Evolutionary conservation across 2,797 vertebrate species (phyloP).

Genomic region (Loriculus beryllinus): DNA sequence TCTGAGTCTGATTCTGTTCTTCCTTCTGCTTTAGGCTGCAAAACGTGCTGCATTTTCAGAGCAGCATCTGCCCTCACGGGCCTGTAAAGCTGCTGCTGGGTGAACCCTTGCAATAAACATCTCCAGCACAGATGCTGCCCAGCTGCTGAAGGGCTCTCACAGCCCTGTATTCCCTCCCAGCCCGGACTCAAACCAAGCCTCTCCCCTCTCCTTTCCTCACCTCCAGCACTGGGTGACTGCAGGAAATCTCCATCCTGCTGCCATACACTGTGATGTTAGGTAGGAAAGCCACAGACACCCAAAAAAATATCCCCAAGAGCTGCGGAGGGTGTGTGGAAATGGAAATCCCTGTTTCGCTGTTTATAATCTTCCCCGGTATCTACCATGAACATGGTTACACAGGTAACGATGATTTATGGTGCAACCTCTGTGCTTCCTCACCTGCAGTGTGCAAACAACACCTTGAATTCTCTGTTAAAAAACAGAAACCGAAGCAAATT

Average conservation of each 20-base stretch:
- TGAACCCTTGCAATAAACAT: rapidly evolving
- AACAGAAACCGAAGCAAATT: too few species aligned
- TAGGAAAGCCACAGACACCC: too few species aligned
- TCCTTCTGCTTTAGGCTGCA: neutral
- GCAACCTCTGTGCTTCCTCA: neutral
- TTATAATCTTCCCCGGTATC: neutral
- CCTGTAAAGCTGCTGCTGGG: neutral
- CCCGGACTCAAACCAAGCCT: neutral
- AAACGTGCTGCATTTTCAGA: neutral
- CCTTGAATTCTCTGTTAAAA: neutral
- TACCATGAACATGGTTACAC: neutral
- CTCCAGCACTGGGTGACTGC: rapidly evolving
- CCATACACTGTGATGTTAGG: rapidly evolving
- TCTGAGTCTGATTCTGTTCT: neutral
- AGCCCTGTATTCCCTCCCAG: neutral
- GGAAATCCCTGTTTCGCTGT: neutral
- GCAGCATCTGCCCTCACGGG: neutral
- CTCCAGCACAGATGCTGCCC: neutral
- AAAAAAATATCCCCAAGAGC: too few species aligned
- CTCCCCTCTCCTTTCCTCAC: neutral
- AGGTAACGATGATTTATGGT: neutral
- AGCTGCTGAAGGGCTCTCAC: neutral
- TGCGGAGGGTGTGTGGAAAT: neutral
- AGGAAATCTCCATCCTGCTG: neutral
- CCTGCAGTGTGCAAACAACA: too few species aligned